phyloP scores from a whole-genome alignment of 2,113 vertebrate species.

The Microcebus lehilahytsara region DNA sequence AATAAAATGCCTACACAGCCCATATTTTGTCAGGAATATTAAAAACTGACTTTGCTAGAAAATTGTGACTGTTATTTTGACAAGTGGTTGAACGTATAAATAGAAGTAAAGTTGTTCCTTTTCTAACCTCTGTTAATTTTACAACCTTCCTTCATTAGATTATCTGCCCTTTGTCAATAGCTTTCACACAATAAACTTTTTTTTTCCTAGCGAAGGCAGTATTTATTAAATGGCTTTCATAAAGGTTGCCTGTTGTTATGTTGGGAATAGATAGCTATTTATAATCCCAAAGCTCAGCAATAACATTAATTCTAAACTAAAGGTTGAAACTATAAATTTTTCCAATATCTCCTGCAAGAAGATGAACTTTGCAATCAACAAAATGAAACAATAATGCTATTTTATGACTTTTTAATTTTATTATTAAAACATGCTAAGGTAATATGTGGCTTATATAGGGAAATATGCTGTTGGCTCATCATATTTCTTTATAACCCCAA shows the following conservation, averaged over 20 bases:
- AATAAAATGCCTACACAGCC: not conserved
- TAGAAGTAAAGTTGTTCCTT: not conserved
- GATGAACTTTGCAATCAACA: slow-evolving; percentile 77
- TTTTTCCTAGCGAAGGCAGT: slow-evolving; percentile 31
- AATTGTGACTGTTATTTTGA: slow-evolving; percentile 12
- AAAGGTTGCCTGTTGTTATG: slow-evolving; percentile 70
- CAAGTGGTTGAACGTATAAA: not conserved
- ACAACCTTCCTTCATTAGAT: slow-evolving; percentile 54
- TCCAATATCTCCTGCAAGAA: slow-evolving; percentile 66
- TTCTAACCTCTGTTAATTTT: slow-evolving; percentile 46
- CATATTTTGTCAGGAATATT: not conserved
- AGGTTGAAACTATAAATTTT: slow-evolving; percentile 80
- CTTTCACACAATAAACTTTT: slow-evolving; percentile 45
- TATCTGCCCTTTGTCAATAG: slow-evolving; percentile 58
- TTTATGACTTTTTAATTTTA: slow-evolving; percentile 76
- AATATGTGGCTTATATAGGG: not conserved
- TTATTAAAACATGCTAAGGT: slow-evolving; percentile 58
- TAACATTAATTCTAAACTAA: slow-evolving; percentile 79
- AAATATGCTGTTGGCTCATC: slow-evolving; percentile 58
- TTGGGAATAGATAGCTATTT: slow-evolving; percentile 66
- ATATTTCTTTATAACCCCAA: slow-evolving; percentile 60
- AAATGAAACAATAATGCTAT: slow-evolving; percentile 78
- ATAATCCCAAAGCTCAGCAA: slow-evolving; percentile 72
- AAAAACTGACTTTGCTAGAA: not conserved
- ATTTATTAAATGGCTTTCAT: slow-evolving; percentile 62